Conservation (phyloP, 2,113 vertebrate genomes). For the Callopanchax toddi region DNA sequence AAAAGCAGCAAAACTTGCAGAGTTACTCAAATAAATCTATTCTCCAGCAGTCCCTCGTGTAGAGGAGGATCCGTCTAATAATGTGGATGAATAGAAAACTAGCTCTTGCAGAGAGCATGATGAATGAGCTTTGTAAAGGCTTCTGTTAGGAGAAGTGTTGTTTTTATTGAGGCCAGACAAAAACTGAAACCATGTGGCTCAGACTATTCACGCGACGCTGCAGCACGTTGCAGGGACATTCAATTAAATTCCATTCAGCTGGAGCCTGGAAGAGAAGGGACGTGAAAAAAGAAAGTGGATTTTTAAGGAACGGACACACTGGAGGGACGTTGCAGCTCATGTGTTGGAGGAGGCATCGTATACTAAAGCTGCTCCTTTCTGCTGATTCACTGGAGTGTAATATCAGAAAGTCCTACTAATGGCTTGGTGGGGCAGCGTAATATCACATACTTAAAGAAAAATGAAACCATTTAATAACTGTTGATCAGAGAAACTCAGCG, state of each 20-base stretch:
- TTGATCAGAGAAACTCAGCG: too few relatives aligned
- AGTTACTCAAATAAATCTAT: constrained; percentile 7
- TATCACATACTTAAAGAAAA: neutral
- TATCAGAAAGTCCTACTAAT: neutral
- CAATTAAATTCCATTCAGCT: constrained; percentile 20
- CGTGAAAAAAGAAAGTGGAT: neutral
- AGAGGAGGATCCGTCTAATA: constrained; percentile 21
- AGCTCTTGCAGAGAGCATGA: constrained; percentile 41
- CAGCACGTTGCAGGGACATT: constrained; percentile 36
- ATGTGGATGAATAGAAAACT: constrained; percentile 40
- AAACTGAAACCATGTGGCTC: constrained; percentile 20
- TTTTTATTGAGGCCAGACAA: constrained; percentile 12
- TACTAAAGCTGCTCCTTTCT: neutral
- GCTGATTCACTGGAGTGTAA: neutral
- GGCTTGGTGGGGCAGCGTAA: neutral
- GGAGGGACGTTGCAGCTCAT: neutral
- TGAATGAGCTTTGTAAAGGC: constrained; percentile 44
- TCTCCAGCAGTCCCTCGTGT: constrained; percentile 2
- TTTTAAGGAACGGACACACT: neutral
- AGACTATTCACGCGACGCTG: constrained; percentile 31
- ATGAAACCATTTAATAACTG: neutral
- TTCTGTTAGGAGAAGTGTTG: constrained; percentile 26
- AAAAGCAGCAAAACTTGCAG: constrained; percentile 15
- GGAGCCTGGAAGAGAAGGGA: neutral
- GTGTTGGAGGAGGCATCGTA: neutral